A percentile compares a stretch with the other conserved stretches of the same genome.
phyloP scores from a whole-genome alignment of 2,797 vertebrate genomes.

The Gallinago nigripennis region DNA sequence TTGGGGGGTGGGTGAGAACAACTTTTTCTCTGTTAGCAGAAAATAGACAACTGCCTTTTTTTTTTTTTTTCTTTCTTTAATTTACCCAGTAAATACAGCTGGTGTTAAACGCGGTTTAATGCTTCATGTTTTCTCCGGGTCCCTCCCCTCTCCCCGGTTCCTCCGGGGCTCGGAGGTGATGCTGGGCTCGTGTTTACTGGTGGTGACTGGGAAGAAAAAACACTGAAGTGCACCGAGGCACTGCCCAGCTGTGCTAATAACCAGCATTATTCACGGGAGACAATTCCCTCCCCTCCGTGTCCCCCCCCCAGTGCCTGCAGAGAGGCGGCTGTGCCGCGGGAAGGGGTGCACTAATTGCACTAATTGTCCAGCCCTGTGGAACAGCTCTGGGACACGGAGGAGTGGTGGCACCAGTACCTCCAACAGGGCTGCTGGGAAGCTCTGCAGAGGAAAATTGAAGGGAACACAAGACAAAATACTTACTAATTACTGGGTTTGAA shows the following conservation, averaged over 20 bases:
- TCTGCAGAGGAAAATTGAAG: fast-evolving
- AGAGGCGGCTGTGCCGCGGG: background rate
- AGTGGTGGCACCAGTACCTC: background rate
- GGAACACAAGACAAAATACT: fast-evolving
- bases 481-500: fast-evolving
- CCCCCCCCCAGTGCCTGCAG: background rate
- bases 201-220: background rate
- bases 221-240: background rate
- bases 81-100: background rate
- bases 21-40: background rate
- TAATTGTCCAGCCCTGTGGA: background rate
- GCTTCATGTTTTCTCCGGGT: background rate
- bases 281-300: background rate
- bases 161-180: background rate
- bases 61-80: too few species aligned
- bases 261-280: background rate
- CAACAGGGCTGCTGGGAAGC: background rate
- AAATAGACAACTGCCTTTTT: background rate
- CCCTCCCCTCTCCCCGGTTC: fast-evolving
- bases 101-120: background rate
- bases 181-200: slow-evolving; percentile 33
- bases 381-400: background rate
- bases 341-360: background rate
- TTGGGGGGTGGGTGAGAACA: background rate
- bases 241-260: background rate